phyloP scores from a whole-genome alignment of 2,888 invertebrate species.

The Rosalia funebris region DNA sequence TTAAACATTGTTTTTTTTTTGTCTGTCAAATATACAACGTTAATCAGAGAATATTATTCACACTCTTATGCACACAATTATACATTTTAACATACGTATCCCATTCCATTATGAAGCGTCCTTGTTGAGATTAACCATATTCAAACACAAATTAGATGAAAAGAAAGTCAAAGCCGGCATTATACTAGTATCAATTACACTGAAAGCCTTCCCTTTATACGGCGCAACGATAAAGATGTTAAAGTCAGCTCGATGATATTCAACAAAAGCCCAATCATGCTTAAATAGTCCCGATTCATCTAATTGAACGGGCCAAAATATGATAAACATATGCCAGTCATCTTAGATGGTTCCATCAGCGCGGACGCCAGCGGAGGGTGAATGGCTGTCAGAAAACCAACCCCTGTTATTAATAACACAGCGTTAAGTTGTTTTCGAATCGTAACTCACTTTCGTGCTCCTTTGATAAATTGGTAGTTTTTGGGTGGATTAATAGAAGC shows the following conservation, averaged over 20 bases:
- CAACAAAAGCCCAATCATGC: conserved; percentile 9
- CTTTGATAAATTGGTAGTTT: conserved; percentile 29
- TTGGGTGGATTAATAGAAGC: conserved; percentile 26
- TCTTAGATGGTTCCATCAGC: conserved; percentile 30
- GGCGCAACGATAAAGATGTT: conserved; percentile 13
- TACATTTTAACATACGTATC: no score
- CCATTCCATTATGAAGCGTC: no score
- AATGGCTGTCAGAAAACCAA: conserved; percentile 38
- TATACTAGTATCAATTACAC: conserved; percentile 26
- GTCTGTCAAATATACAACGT: no score
- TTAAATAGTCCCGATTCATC: conserved; percentile 32
- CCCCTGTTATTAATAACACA: conserved; percentile 35
- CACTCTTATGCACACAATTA: no score
- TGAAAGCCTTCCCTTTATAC: conserved; percentile 15
- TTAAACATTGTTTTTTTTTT: no score
- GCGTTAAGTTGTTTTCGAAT: conserved; percentile 37
- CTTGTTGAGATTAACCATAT: neutral
- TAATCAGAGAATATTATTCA: no score
- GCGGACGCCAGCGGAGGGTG: conserved; percentile 20
- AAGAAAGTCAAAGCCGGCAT: conserved; percentile 19
- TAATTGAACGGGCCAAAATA: conserved; percentile 35
- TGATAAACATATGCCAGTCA: conserved; percentile 43
- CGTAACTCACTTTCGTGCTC: neutral
- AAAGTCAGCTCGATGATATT: conserved; percentile 24
- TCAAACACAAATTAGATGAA: conserved; percentile 20